A percentile compares a stretch with the other conserved stretches of the same genome.
Evolutionary conservation across 1,140 invertebrate species (phyloP).

Genomic region (Sminthurinus signatus): DNA sequence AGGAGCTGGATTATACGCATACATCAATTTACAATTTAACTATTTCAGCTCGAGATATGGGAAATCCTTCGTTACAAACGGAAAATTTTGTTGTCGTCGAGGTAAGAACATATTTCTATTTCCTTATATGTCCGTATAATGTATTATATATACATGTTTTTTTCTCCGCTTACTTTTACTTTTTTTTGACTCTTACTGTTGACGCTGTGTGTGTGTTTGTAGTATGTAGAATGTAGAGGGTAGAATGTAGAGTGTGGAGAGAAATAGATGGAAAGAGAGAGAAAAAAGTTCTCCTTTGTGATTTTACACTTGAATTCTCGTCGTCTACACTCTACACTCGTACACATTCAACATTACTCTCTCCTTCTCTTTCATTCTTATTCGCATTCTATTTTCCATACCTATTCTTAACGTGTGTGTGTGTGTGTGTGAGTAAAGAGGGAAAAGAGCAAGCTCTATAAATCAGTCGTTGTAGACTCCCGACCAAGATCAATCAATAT

Average conservation of each 20-base stretch:
- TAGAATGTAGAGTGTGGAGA: background rate
- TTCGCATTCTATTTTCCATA: background rate
- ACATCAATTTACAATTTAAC: constrained; percentile 80
- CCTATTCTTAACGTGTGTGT: no score
- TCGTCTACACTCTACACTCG: no score
- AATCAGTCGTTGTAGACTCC: background rate
- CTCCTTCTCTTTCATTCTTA: constrained; percentile 1
- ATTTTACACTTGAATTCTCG: constrained; percentile 10
- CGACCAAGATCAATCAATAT: background rate
- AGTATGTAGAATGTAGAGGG: no score
- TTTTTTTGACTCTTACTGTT: no score
- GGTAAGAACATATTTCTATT: constrained; percentile 53
- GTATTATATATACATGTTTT: no score
- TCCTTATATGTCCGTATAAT: no score
- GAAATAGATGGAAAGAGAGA: background rate
- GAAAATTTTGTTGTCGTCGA: constrained; percentile 71
- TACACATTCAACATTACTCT: no score
- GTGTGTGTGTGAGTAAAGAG: no score
- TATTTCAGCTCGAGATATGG: constrained; percentile 72
- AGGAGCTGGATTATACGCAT: constrained; percentile 75
- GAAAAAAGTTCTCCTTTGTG: constrained; percentile 1
- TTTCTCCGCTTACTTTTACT: no score
- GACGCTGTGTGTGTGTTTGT: no score
- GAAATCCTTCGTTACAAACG: constrained; percentile 57
- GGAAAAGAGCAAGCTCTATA: background rate